phyloP scores from a whole-genome alignment of 2,888 invertebrate genomes.

The Acrobeloides nanus region DNA sequence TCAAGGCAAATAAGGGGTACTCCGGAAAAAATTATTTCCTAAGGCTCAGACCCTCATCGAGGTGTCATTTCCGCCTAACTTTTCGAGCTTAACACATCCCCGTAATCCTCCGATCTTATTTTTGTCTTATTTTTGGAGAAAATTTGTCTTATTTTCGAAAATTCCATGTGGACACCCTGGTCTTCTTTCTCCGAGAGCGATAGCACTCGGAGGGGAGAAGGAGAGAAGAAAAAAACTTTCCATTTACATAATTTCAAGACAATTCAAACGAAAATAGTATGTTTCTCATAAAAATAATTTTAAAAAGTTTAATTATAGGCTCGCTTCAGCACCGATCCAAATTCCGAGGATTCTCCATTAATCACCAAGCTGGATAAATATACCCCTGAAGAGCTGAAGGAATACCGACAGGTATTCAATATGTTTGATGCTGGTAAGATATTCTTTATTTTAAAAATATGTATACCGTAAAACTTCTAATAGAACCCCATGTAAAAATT shows the following conservation, averaged over 20 bases:
- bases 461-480: not conserved
- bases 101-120: no score
- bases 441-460: not conserved
- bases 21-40: no score
- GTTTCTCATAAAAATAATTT: slow-evolving; percentile 8
- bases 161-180: no score
- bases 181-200: no score
- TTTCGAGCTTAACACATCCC: no score
- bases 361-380: slow-evolving; percentile 37
- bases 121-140: no score
- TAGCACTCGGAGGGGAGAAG: no score
- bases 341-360: slow-evolving; percentile 21
- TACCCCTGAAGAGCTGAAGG: slow-evolving; percentile 46
- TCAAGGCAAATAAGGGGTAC: no score
- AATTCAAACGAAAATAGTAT: slow-evolving; percentile 6
- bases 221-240: slow-evolving; percentile 7
- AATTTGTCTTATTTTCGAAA: no score
- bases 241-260: slow-evolving; percentile 6
- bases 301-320: slow-evolving; percentile 9
- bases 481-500: no score
- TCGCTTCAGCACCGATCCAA: slow-evolving; percentile 3
- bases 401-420: slow-evolving; percentile 52
- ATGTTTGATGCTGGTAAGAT: slow-evolving; percentile 41
- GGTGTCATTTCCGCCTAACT: no score
- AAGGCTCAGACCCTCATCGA: no score